Evolutionary conservation across 1,140 invertebrate species (phyloP), one percentile per base, ranked within the genome.

Genomic region (Chironomus tepperi): DNA sequence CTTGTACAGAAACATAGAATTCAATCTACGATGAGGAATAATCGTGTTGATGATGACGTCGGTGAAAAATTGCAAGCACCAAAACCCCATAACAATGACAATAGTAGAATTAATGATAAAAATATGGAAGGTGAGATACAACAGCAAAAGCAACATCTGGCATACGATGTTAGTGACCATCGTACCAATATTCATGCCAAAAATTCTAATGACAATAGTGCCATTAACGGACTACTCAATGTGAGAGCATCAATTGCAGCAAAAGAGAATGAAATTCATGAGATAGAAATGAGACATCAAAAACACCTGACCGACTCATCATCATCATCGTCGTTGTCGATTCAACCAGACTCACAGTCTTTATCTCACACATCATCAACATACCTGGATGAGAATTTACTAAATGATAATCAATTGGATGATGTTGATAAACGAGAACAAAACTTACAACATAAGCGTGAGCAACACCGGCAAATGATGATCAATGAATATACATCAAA

Each of bases 401-500:
- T 70, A 70, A 70, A 21, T 70, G 65, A 70, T 18, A 70, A 70
- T 70, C 65, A 70, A 70, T 70, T 70, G 65, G 15, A 18, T 18
- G 65, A 70, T 34, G 24, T 34, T 34, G 24, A 1, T 2, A 34
- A 34, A 34, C 24, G 24, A 34, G 24, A 34, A 5, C 24, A 57
- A n/a, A n/a, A n/a, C n/a, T n/a, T n/a, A n/a, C n/a, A n/a, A n/a
- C n/a, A n/a, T n/a, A n/a, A n/a, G n/a, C n/a, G n/a, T n/a, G n/a
- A n/a, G n/a, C 47, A 57, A 12, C 12, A 57, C 47, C 47, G n/a
- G 47, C 12, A 34, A 34, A 34, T 34, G 24, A 34, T 34, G 47
- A 57, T 57, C 47, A 57, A 57, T 57, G 47, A 57, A 15, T 12
- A 57, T 3, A 15, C 47, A 57, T 57, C 65, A 18, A 19, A 70